Evolutionary conservation across 2,113 vertebrate species (phyloP).

Genomic region (Ceratotherium simum): DNA sequence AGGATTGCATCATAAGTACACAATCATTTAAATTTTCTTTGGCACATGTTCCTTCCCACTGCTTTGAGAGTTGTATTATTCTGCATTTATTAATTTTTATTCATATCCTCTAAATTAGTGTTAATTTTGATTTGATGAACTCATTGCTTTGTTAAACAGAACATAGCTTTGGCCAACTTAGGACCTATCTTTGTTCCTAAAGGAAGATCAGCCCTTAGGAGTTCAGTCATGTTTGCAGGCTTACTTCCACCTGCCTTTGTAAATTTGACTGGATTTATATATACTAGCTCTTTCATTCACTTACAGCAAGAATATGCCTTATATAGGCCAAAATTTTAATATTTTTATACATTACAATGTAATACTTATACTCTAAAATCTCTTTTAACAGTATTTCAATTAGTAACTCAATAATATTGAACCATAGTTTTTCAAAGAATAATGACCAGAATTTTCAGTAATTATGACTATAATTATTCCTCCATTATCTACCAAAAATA

Average conservation of each 20-base stretch:
- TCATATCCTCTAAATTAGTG: neutral
- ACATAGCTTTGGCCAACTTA: neutral
- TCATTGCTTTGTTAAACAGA: neutral
- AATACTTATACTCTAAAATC: neutral
- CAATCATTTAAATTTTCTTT: neutral
- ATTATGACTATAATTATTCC: slow-evolving; percentile 1
- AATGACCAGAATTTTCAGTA: slow-evolving; percentile 39
- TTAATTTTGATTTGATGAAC: slow-evolving; percentile 22
- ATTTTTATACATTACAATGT: neutral
- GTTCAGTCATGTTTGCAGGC: neutral
- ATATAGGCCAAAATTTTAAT: neutral
- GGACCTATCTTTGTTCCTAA: neutral
- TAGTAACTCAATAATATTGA: slow-evolving; percentile 11
- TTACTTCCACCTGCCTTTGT: neutral
- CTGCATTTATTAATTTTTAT: slow-evolving; percentile 28
- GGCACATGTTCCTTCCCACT: neutral
- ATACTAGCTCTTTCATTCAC: neutral
- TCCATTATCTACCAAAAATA: slow-evolving; percentile 34
- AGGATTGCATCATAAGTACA: neutral
- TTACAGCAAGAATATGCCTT: neutral
- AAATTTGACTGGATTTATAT: neutral
- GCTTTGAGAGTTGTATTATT: neutral
- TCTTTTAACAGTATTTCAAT: neutral
- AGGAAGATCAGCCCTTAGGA: neutral
- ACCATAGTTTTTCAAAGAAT: neutral